Base-by-base conservation (phyloP, 2,797 vertebrate genomes). In the Craterocephalus amniculus region DNA sequence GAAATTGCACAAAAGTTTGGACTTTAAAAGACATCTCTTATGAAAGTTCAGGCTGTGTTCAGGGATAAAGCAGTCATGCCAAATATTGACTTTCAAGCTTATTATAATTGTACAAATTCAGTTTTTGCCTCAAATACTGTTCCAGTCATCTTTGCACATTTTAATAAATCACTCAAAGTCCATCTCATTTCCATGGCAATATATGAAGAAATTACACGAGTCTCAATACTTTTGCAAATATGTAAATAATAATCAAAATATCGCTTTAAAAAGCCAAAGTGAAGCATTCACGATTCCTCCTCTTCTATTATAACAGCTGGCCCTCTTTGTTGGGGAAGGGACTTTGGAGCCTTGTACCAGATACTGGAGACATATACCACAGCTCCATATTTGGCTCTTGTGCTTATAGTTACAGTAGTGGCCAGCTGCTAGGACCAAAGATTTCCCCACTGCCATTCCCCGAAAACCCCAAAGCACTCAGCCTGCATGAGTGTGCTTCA, bases 371-470 rank as follows among this genome's bases (percentile, higher is more conserved):
- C 81, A 45, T 87, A 81, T 78, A 87, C 75, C 75, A 82, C 76
- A 76, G 69, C 85, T 87, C 91, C 91, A 87, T 92, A 92, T 91
- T 92, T 92, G 89, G 91, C 54, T 83, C 83, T 88, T 32, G 49
- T 51, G 63, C 76, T 87, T 81, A 66, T 75, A 84, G 87, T 83
- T 80, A 78, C 73, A 80, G 84, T 84, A 78, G 76, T 83, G 80
- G 79, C 85, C 90, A 90, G 90, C 89, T 90, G 88, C 74, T 70
- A 16, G 69, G 87, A 82, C 79, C 72, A 85, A 83, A 91, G 74
- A 70, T 85, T 89, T 86, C 59, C 79, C 78, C 74, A 58, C 51
- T 58, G 79, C 79, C 71, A 27, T 83, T 79, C 74, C 73, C 71
- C 45, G 54, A 83, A 84, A 81, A 70, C 80, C 84, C 82, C 65